Evolutionary conservation across 2,888 invertebrate species (phyloP), one percentile per base, ranked within the genome.

Genomic region (Erebia palarica): DNA sequence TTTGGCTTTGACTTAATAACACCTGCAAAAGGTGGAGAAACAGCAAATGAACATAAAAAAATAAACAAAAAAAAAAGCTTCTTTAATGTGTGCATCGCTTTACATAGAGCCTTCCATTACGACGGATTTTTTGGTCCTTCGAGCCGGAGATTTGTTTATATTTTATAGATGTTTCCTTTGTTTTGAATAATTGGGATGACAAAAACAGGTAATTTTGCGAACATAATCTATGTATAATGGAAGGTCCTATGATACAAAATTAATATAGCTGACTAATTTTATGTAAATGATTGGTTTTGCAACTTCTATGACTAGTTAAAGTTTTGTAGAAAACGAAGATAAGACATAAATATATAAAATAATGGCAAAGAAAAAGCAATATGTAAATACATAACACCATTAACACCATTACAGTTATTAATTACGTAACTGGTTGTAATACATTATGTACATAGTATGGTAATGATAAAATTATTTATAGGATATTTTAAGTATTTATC

Each of bases 11-110:
- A 68, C 75, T 79, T 72, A 79, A 79, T 79, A 81, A 86, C 71
- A 89, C 86, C 90, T 90, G 90, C 36, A 77, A 88, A 88, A 86
- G 78, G 78, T 76, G 82, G 72, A 78, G 80, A 80, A 87, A 78
- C 81, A 75, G 78, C 75, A 70, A 78, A 76, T 64, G 57, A 77
- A 63, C 63, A 63, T 21, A 63, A 79, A 80, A 74, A 77, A 77
- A 75, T 69, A 65, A 61, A 63, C 76, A 68, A 13, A 73, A 64
- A 73, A 64, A 70, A 76, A 75, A 64, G 70, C 55, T 49, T 49
- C 13, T 3, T 8, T 49, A 49, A 47, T 16, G 16, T 44, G 44
- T 11, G 44, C 61, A 61, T 5, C 5, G 3, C 5, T 18, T 44
- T 42, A 61, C n/a, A 59, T 36, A 59, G 60, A 16, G 42, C 16